Evolutionary conservation across 2,113 vertebrate species (phyloP).

Genomic region (Phainopepla nitens): DNA sequence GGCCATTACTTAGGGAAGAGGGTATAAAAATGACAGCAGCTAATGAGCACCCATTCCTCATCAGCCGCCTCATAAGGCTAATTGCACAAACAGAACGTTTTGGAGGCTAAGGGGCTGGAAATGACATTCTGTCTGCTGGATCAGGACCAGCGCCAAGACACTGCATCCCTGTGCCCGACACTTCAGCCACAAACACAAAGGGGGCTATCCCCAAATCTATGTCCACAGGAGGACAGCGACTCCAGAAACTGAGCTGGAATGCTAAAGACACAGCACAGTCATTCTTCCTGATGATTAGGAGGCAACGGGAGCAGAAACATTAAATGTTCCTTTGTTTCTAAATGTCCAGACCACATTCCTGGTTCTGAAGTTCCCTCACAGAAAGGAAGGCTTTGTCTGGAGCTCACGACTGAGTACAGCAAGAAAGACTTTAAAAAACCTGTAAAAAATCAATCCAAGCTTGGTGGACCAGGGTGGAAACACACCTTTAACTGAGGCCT

Average conservation of each 20-base stretch:
- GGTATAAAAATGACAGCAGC: slow-evolving; percentile 52
- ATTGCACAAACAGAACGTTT: slow-evolving; percentile 18
- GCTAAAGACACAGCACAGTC: not conserved
- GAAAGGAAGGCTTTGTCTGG: not conserved
- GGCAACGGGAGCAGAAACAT: not conserved
- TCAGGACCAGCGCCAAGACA: not conserved
- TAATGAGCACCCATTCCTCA: slow-evolving; percentile 46
- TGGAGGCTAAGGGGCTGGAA: not conserved
- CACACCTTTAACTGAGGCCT: not conserved
- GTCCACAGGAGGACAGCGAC: not conserved
- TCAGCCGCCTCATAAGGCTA: slow-evolving; percentile 41
- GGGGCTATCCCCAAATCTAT: not conserved
- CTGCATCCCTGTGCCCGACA: not conserved
- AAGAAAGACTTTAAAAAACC: not conserved
- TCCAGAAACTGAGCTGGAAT: not conserved
- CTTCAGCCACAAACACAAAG: not conserved
- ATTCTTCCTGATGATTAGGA: not conserved
- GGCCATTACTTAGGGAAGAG: not conserved
- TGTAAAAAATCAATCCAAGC: not conserved
- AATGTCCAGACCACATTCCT: not conserved
- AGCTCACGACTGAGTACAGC: not conserved
- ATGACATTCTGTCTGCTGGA: not conserved
- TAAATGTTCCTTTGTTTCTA: not conserved
- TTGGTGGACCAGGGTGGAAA: not conserved
- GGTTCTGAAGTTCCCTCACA: not conserved